These are phyloP conservation scores for Cettia cetti DNA, from an alignment of 2,113 vertebrate species.

Conservation along the genomic window DNA sequence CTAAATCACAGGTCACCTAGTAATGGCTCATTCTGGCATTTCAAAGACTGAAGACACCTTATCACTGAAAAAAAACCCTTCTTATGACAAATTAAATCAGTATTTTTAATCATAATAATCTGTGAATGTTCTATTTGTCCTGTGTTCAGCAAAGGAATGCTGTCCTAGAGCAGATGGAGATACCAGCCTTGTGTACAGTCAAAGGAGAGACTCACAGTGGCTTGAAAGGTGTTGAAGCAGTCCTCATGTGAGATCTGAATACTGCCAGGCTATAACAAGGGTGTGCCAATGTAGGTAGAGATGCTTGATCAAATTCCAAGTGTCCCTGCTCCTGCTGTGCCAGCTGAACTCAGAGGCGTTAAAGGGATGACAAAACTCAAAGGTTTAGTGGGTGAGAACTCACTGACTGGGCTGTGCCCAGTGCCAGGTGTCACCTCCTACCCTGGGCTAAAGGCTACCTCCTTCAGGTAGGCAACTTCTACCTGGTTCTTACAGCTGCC, in stretches of 20 bases:
- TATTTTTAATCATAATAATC: background rate
- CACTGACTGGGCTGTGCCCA: background rate
- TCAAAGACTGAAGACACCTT: background rate
- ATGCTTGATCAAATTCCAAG: background rate
- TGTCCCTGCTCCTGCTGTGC: background rate
- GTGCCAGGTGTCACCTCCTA: background rate
- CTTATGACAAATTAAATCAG: background rate
- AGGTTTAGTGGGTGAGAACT: background rate
- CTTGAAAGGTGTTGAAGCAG: background rate
- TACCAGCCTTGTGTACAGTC: background rate
- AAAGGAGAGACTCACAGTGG: slow-evolving; percentile 21
- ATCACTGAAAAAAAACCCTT: background rate
- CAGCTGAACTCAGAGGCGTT: background rate
- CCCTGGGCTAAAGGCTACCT: background rate
- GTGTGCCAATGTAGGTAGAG: background rate
- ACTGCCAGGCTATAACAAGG: background rate
- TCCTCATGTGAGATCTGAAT: background rate
- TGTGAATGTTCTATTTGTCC: background rate
- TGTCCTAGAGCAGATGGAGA: background rate
- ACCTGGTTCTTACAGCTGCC: background rate
- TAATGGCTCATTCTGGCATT: background rate
- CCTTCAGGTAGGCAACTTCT: background rate
- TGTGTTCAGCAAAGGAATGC: background rate
- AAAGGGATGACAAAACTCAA: background rate
- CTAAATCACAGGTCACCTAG: background rate